These are phyloP conservation scores for Ceraclea dissimilis DNA, from an alignment of 2,888 invertebrate genomes.

Conservation along the genomic window DNA sequence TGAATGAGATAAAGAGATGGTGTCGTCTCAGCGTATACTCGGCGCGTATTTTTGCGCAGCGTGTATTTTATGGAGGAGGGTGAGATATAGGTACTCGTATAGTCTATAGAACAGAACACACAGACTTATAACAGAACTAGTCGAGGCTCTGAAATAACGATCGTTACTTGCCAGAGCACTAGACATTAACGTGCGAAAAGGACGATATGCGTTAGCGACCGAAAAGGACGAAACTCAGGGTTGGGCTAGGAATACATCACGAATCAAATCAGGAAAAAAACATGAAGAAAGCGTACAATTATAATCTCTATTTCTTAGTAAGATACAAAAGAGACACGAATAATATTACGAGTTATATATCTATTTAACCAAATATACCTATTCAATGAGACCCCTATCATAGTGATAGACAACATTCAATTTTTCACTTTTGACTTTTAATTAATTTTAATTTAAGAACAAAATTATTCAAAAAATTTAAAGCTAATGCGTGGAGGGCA, in stretches of 20 bases:
- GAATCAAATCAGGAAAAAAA: too few species aligned
- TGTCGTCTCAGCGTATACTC: conserved; percentile 10
- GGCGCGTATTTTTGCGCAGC: conserved; percentile 25
- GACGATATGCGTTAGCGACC: conserved; percentile 14
- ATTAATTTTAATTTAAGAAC: too few species aligned
- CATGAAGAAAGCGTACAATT: too few species aligned
- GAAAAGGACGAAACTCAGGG: conserved; percentile 18
- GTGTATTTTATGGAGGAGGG: conserved; percentile 22
- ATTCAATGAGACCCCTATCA: too few species aligned
- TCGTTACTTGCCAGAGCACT: conserved; percentile 31
- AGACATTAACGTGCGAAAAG: conserved; percentile 19
- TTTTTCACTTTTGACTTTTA: too few species aligned
- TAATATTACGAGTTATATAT: too few species aligned
- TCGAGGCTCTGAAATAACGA: conserved; percentile 46
- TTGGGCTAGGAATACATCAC: neutral
- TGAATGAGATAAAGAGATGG: conserved; percentile 8
- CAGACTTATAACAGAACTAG: conserved; percentile 13
- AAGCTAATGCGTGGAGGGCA: too few species aligned
- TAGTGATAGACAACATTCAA: too few species aligned
- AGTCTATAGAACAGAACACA: conserved; percentile 1
- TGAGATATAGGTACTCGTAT: conserved; percentile 11
- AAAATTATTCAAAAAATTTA: too few species aligned
- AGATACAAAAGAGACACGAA: too few species aligned
- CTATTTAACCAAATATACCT: too few species aligned
- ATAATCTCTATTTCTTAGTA: too few species aligned